Evolutionary conservation across 2,888 invertebrate species (phyloP).

Genomic region (Drosophila maculinotata): DNA sequence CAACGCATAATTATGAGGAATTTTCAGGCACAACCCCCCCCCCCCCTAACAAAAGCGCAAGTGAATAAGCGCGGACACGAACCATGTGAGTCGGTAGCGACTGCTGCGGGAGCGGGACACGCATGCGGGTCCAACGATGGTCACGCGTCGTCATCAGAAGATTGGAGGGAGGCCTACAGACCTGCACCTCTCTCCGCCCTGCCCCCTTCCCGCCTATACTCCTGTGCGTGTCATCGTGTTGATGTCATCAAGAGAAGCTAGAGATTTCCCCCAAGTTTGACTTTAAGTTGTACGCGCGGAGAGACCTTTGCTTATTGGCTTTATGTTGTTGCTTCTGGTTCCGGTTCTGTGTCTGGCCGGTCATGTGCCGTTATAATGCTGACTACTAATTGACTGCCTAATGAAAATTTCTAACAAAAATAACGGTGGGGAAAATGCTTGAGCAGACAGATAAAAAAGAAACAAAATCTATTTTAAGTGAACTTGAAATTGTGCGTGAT

Average conservation of each 20-base stretch:
- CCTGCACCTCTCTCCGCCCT: neutral
- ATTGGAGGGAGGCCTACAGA: slow-evolving; percentile 4
- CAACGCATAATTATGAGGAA: slow-evolving; percentile 69
- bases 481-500: slow-evolving; percentile 52
- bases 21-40: slow-evolving; percentile 28
- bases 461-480: slow-evolving; percentile 40
- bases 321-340: slow-evolving; percentile 58
- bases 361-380: slow-evolving; percentile 65
- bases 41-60: slow-evolving; percentile 61
- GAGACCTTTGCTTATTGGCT: slow-evolving; percentile 46
- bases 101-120: slow-evolving; percentile 26
- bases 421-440: slow-evolving; percentile 63
- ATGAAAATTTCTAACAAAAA: slow-evolving; percentile 67
- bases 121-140: slow-evolving; percentile 48
- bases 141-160: slow-evolving; percentile 47
- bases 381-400: slow-evolving; percentile 68
- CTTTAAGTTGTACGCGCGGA: slow-evolving; percentile 1
- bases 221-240: slow-evolving; percentile 46
- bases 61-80: slow-evolving; percentile 73
- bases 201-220: neutral
- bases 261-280: slow-evolving; percentile 40
- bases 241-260: slow-evolving; percentile 61
- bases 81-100: slow-evolving; percentile 34
- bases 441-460: slow-evolving; percentile 5
- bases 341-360: slow-evolving; percentile 49